phyloP scores from a whole-genome alignment of 2,113 vertebrate genomes.

The Cheilinus undulatus region DNA sequence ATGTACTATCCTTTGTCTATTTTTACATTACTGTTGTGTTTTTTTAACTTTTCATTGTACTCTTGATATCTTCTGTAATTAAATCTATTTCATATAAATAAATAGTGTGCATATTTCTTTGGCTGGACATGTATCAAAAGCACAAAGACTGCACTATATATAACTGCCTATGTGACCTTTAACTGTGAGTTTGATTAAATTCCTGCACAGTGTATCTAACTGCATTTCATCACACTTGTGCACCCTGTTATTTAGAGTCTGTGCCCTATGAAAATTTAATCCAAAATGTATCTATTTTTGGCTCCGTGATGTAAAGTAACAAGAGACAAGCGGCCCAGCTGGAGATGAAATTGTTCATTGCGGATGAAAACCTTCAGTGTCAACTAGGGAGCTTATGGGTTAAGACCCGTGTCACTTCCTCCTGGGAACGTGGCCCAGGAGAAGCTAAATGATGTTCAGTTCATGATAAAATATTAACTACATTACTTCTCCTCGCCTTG shows the following conservation, averaged over 20 bases:
- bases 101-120: too few relatives aligned
- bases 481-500: constrained; percentile 50
- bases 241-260: constrained; percentile 4
- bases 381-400: constrained; percentile 26
- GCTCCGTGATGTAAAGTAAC: constrained; percentile 27
- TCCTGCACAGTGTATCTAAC: background rate
- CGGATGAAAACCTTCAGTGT: constrained; percentile 42
- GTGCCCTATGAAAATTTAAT: constrained; percentile 42
- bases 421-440: constrained; percentile 22
- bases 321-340: constrained; percentile 28
- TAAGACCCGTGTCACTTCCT: constrained; percentile 17
- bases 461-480: constrained; percentile 69
- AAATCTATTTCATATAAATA: too few relatives aligned
- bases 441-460: constrained; percentile 53
- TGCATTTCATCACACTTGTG: background rate
- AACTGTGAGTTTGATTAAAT: background rate
- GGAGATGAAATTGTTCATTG: constrained; percentile 20
- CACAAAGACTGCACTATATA: too few relatives aligned
- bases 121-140: too few relatives aligned
- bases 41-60: too few relatives aligned
- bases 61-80: too few relatives aligned
- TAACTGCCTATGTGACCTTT: background rate
- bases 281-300: constrained; percentile 52
- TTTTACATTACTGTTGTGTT: too few relatives aligned
- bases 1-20: too few relatives aligned